Base-by-base conservation (phyloP, 2,888 invertebrate genomes). In the Lycaena phlaeas region DNA sequence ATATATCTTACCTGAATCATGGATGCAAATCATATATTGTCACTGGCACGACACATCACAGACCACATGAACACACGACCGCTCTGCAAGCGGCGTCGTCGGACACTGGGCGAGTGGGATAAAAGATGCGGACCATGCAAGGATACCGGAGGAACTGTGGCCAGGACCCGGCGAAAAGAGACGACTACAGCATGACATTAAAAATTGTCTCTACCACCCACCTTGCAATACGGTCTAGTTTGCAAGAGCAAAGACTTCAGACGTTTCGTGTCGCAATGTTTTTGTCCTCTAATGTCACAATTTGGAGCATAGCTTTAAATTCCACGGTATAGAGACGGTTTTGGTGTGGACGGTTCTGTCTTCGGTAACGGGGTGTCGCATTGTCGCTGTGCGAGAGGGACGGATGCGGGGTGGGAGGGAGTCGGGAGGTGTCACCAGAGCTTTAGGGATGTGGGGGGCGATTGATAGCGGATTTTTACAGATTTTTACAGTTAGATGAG, bases 201-300 rank as follows among this genome's bases (percentile, higher is more conserved):
- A 79, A 82, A 84, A 82, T 72, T 76, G 79, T 82, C 82, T 82
- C 84, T 82, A n/a, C n/a, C n/a, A n/a, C n/a, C n/a, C n/a, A n/a
- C n/a, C n/a, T n/a, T n/a, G n/a, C n/a, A n/a, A n/a, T n/a, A n/a
- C n/a, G n/a, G n/a, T n/a, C n/a, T n/a, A n/a, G n/a, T n/a, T n/a
- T n/a, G n/a, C n/a, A n/a, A n/a, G n/a, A 29, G 51, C 52, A 7
- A n/a, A 34, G n/a, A 57, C n/a, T n/a, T n/a, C n/a, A n/a, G n/a
- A n/a, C n/a, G n/a, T n/a, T n/a, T n/a, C n/a, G n/a, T n/a, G n/a
- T n/a, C n/a, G n/a, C n/a, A n/a, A n/a, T n/a, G n/a, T n/a, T n/a
- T n/a, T n/a, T 81, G 81, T 82, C 81, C 68, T 81, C 82, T 82
- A 82, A 82, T 81, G 73, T 81, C 79, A 61, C 69, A 59, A 70